Evolutionary conservation across 2,113 vertebrate genomes (phyloP).

Genomic region (Craseonycteris thonglongyai): DNA sequence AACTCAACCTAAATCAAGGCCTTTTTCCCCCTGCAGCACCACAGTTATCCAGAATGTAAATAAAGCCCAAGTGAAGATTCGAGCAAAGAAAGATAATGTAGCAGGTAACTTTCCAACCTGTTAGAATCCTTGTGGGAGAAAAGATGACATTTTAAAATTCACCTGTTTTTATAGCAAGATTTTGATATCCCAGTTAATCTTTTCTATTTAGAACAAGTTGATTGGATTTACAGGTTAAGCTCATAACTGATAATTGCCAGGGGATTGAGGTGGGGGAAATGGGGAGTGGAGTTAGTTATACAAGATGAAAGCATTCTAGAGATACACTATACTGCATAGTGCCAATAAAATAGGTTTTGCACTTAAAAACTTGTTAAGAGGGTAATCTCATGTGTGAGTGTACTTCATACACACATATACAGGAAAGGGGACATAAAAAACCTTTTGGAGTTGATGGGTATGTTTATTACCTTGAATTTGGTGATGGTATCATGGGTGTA

Average conservation of each 20-base stretch:
- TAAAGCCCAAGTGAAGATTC: constrained; percentile 97
- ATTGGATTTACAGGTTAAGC: constrained; percentile 7
- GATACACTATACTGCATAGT: neutral
- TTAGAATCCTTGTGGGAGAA: neutral
- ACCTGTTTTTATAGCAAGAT: neutral
- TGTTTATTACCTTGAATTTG: neutral
- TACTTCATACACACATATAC: neutral
- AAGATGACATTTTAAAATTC: neutral
- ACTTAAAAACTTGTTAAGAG: neutral
- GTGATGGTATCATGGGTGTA: neutral
- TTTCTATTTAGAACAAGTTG: neutral
- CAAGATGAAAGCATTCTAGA: neutral
- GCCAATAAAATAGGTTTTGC: neutral
- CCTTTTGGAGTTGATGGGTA: neutral
- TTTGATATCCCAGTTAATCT: neutral
- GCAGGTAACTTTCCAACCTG: constrained; percentile 84
- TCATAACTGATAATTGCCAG: neutral
- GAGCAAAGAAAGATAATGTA: constrained; percentile 97
- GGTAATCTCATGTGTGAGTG: neutral
- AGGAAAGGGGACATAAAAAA: neutral
- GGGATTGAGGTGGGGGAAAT: neutral
- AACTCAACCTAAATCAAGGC: neutral
- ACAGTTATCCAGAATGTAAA: constrained; percentile 99
- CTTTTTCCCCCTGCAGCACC: constrained; percentile 82
- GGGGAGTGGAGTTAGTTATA: neutral